Evolutionary conservation across 2,888 invertebrate genomes (phyloP).

Genomic region (Stenotaenia linearis): DNA sequence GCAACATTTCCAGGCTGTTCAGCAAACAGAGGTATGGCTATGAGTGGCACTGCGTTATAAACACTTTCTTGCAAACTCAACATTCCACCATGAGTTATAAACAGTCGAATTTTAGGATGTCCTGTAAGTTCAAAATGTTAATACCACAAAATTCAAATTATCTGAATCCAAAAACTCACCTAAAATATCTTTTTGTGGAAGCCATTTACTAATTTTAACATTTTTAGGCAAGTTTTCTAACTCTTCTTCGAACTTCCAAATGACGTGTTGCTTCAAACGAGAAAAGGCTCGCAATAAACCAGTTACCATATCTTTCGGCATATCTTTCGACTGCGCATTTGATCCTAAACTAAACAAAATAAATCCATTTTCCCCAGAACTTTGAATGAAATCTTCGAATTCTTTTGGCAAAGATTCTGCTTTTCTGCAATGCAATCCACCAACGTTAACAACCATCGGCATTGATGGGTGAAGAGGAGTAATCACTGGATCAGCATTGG

Average conservation of each 20-base stretch:
- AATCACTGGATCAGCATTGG: background rate
- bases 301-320: background rate
- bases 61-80: constrained; percentile 30
- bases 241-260: constrained; percentile 12
- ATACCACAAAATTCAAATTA: background rate
- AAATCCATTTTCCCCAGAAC: constrained; percentile 10
- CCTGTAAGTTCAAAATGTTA: background rate
- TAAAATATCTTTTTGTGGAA: constrained; percentile 21
- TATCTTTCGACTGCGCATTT: background rate
- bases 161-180: background rate
- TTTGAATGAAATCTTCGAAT: constrained; percentile 24
- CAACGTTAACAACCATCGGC: background rate
- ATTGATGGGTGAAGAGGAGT: background rate
- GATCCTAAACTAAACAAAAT: constrained; percentile 16
- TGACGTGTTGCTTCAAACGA: background rate
- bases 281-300: background rate
- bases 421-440: background rate
- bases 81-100: constrained; percentile 34
- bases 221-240: background rate
- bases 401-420: background rate
- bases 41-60: constrained; percentile 34
- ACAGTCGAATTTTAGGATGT: constrained; percentile 32
- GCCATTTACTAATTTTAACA: background rate
- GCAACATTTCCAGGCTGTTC: constrained; percentile 34
- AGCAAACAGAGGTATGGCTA: constrained; percentile 32